These are phyloP conservation scores for Glyptemys insculpta DNA, from an alignment of 2,797 vertebrate genomes.

Conservation along the genomic window DNA sequence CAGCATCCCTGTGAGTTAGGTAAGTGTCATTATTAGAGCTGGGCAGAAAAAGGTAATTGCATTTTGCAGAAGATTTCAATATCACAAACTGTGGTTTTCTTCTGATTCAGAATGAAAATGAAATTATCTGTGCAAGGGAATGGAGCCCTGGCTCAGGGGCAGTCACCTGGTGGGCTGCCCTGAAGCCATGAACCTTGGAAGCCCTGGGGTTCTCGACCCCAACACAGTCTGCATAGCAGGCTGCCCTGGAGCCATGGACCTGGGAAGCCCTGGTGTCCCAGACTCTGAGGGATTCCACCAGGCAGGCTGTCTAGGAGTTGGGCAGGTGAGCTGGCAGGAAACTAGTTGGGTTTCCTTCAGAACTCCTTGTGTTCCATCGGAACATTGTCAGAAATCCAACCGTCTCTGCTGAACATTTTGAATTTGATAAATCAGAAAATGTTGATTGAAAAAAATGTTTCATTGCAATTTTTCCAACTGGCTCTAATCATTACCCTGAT, in stretches of 20 bases:
- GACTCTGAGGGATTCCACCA: background rate
- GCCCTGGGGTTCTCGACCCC: background rate
- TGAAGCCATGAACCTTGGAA: background rate
- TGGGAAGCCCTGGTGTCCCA: background rate
- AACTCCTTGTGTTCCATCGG: background rate
- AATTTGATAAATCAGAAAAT: background rate
- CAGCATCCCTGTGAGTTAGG: background rate
- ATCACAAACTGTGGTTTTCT: background rate
- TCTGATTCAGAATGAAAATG: conserved; percentile 7
- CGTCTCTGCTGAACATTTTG: background rate
- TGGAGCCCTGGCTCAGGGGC: background rate
- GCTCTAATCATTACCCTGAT: no score
- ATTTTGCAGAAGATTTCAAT: background rate
- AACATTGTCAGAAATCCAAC: background rate
- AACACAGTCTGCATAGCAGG: background rate
- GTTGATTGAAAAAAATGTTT: background rate
- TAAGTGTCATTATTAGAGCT: background rate
- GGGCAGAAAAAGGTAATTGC: background rate
- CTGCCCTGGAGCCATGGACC: background rate
- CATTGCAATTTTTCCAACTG: background rate
- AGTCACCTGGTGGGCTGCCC: background rate
- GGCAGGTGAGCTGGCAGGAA: background rate
- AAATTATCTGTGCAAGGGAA: background rate
- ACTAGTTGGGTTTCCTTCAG: background rate
- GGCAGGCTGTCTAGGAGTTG: background rate